These are phyloP conservation scores for Carassius gibelio DNA, from an alignment of 2,113 vertebrate species.

Conservation along the genomic window DNA sequence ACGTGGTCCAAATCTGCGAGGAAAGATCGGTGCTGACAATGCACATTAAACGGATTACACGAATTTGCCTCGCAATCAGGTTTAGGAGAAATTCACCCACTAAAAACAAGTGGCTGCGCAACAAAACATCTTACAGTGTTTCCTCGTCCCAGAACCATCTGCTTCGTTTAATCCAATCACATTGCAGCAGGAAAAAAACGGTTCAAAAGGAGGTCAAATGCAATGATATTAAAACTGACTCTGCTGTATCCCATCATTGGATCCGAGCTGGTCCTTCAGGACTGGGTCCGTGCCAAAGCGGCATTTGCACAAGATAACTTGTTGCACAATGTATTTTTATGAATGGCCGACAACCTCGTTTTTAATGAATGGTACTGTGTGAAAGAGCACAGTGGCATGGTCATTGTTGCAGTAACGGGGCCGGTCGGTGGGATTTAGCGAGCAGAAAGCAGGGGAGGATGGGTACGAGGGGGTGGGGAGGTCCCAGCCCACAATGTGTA, in stretches of 20 bases:
- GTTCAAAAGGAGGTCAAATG: slow-evolving; percentile 55
- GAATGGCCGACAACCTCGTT: slow-evolving; percentile 55
- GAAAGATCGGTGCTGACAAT: slow-evolving; percentile 62
- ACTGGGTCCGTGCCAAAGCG: slow-evolving; percentile 26
- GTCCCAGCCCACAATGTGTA: slow-evolving; percentile 80
- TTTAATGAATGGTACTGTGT: slow-evolving; percentile 57
- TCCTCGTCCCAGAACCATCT: slow-evolving; percentile 55
- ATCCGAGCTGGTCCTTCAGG: slow-evolving; percentile 34
- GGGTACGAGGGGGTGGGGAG: slow-evolving; percentile 56
- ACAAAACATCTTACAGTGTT: slow-evolving; percentile 48
- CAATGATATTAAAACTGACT: slow-evolving; percentile 58
- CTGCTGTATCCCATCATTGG: slow-evolving; percentile 38
- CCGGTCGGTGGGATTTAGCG: slow-evolving; percentile 50
- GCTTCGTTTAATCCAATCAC: slow-evolving; percentile 61
- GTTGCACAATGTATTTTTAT: slow-evolving; percentile 57
- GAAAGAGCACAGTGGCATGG: slow-evolving; percentile 39
- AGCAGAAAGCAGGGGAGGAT: slow-evolving; percentile 47
- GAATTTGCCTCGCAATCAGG: slow-evolving; percentile 63
- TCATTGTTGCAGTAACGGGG: slow-evolving; percentile 50
- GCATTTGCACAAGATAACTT: not conserved
- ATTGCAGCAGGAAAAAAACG: slow-evolving; percentile 44
- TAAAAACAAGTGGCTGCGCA: slow-evolving; percentile 43
- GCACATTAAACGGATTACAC: slow-evolving; percentile 68
- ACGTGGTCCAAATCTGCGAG: slow-evolving; percentile 60
- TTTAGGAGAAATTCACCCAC: slow-evolving; percentile 56